phyloP scores from a whole-genome alignment of 2,888 invertebrate genomes.

The Zaprionus bogoriensis region DNA sequence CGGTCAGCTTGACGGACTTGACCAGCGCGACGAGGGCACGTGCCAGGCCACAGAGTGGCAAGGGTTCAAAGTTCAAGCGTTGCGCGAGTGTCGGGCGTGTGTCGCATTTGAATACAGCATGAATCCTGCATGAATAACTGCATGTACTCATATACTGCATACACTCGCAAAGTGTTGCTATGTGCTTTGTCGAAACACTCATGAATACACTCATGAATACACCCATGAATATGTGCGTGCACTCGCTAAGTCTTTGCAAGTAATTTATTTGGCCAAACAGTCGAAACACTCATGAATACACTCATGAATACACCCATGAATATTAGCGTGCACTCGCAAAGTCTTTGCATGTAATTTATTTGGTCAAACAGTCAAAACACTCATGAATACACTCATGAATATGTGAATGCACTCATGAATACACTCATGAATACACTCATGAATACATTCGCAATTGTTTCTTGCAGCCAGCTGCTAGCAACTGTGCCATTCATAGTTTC shows the following conservation, averaged over 20 bases:
- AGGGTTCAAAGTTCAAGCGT: conserved; percentile 39
- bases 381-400: conserved; percentile 17
- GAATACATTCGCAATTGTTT: no score
- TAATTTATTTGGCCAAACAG: no score
- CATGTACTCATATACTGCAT: background rate
- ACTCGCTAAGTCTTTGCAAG: no score
- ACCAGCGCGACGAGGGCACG: conserved; percentile 10
- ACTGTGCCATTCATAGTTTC: no score
- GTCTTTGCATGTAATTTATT: background rate
- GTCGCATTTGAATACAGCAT: conserved; percentile 20
- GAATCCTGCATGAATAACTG: conserved; percentile 18
- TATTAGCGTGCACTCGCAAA: background rate
- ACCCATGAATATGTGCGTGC: background rate
- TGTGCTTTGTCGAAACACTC: no score
- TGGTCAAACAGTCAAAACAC: conserved; percentile 8
- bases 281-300: conserved; percentile 6
- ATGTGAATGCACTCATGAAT: background rate
- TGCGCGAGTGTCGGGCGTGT: conserved; percentile 19
- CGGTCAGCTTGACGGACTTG: conserved; percentile 41
- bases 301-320: conserved; percentile 5
- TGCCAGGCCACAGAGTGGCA: background rate
- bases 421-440: conserved; percentile 6
- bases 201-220: background rate
- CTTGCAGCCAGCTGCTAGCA: no score
- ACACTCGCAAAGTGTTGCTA: background rate